These are phyloP conservation scores for Zoanthus gigantus DNA, from an alignment of 92 coral and sea anemone genomes.

Conservation along the genomic window DNA sequence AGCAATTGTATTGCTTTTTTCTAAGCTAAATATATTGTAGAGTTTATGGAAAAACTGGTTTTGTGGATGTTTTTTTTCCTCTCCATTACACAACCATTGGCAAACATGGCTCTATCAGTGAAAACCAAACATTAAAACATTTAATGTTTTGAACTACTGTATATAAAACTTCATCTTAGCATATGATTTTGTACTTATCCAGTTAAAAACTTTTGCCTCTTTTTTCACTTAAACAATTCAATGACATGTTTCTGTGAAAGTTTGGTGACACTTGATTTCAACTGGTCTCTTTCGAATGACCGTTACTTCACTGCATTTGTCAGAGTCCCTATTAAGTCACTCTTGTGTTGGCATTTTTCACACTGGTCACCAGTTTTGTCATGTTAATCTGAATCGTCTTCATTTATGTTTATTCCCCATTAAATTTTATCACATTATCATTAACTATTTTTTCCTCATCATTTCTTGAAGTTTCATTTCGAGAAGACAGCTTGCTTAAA, in stretches of 20 bases:
- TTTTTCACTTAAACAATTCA: conserved; percentile 29
- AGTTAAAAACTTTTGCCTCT: conserved; percentile 38
- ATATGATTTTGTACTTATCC: conserved; percentile 41
- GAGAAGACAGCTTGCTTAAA: too few species aligned
- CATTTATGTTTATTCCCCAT: too few species aligned
- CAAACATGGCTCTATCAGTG: not conserved
- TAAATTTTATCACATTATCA: too few species aligned
- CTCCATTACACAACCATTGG: conserved; percentile 25
- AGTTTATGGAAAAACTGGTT: too few species aligned
- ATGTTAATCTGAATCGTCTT: too few species aligned
- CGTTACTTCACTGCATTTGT: conserved; percentile 22
- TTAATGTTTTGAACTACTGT: conserved; percentile 47
- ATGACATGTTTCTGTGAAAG: conserved; percentile 28
- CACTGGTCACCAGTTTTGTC: not conserved
- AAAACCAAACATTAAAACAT: conserved; percentile 50
- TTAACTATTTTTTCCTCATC: too few species aligned
- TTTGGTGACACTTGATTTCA: too few species aligned
- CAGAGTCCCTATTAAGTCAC: conserved; percentile 24
- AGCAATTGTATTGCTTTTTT: too few species aligned
- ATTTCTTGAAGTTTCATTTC: too few species aligned
- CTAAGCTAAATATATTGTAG: too few species aligned
- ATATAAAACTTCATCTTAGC: conserved; percentile 54
- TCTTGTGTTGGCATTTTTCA: conserved; percentile 44
- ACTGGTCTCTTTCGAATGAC: not conserved
- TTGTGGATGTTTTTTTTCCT: not conserved